Conservation (phyloP, 2,888 invertebrate species). For the Pecten maximus region DNA sequence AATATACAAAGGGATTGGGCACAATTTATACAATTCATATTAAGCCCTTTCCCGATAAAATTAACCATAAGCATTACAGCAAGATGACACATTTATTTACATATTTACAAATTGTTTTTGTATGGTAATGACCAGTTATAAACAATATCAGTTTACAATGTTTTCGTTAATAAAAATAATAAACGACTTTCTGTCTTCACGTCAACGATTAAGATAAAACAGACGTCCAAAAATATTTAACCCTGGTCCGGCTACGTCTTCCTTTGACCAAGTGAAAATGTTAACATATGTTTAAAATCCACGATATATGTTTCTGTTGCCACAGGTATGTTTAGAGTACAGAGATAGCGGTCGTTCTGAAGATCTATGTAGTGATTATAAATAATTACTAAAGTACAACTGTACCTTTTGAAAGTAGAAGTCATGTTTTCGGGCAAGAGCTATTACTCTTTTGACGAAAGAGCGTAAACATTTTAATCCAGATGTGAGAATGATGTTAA, state of each 20-base stretch:
- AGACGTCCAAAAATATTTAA: background rate
- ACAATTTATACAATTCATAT: no score
- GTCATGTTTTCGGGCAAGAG: background rate
- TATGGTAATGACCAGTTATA: no score
- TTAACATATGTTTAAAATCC: background rate
- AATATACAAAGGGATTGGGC: no score
- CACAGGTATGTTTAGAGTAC: background rate
- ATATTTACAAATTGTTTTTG: no score
- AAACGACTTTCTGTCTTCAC: no score
- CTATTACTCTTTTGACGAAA: slow-evolving; percentile 3
- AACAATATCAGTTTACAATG: no score
- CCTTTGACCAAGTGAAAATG: background rate
- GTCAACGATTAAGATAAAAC: background rate
- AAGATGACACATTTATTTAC: no score
- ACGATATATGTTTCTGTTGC: background rate
- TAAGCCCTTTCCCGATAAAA: no score
- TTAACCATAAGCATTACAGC: no score
- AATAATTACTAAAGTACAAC: background rate
- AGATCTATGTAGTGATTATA: background rate
- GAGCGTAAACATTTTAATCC: background rate
- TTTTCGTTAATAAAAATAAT: no score
- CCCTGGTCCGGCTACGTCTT: background rate
- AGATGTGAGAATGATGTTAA: slow-evolving; percentile 8
- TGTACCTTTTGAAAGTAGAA: background rate
- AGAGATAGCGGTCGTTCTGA: background rate